A percentile compares a stretch with the other conserved stretches of the same genome.
Conservation (phyloP, 2,888 invertebrate genomes). For the Cataglyphis livida region DNA sequence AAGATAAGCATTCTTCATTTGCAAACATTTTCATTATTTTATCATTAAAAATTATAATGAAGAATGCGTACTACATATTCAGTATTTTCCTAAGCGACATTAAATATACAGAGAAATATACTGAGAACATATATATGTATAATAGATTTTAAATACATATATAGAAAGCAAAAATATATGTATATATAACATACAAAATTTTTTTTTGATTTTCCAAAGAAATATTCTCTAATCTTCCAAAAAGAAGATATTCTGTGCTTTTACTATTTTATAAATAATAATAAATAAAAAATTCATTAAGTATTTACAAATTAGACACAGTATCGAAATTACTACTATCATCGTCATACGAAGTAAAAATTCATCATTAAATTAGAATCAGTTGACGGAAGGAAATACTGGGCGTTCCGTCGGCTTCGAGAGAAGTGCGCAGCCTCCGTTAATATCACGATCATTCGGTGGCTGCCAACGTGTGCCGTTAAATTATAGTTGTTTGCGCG, state of each 20-base stretch:
- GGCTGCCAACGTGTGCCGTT: slow-evolving; percentile 42
- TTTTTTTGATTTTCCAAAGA: too few relatives aligned
- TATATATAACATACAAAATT: too few relatives aligned
- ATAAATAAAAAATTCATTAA: background rate
- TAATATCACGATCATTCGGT: slow-evolving; percentile 19
- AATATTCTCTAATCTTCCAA: background rate
- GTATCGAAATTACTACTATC: background rate
- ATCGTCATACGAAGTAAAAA: background rate
- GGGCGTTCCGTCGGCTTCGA: background rate
- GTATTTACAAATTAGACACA: background rate
- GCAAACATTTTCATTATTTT: background rate
- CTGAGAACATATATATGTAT: too few relatives aligned
- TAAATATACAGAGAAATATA: too few relatives aligned
- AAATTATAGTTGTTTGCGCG: slow-evolving; percentile 60
- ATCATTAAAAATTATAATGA: too few relatives aligned
- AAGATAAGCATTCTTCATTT: too few relatives aligned
- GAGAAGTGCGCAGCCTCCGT: background rate
- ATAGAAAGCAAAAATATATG: background rate
- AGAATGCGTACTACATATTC: too few relatives aligned
- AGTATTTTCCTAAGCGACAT: too few relatives aligned
- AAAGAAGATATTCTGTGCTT: background rate
- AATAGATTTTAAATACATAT: background rate
- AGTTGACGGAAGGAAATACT: background rate
- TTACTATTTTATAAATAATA: background rate
- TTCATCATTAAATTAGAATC: background rate